Evolutionary conservation across 2,113 vertebrate genomes (phyloP).

Genomic region (Chaetops frenatus): DNA sequence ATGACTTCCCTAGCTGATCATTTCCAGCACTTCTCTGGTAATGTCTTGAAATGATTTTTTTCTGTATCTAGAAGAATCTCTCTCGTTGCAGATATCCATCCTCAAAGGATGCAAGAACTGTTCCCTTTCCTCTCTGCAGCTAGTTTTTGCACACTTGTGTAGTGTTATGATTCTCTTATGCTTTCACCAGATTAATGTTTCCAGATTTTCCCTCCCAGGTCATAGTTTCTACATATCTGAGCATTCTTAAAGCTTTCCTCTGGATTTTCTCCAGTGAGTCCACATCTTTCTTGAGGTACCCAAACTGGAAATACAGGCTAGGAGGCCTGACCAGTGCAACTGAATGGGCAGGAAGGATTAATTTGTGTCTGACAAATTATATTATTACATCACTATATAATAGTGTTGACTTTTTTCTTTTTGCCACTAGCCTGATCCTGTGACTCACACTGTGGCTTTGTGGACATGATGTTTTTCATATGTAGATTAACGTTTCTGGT

Average conservation of each 20-base stretch:
- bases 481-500: neutral
- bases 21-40: neutral
- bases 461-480: neutral
- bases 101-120: accelerated
- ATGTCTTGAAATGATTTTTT: neutral
- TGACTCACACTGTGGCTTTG: neutral
- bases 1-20: neutral
- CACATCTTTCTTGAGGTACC: neutral
- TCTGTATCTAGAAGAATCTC: neutral
- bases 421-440: neutral
- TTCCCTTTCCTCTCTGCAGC: neutral
- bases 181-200: neutral
- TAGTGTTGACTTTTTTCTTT: neutral
- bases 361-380: neutral
- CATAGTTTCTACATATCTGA: neutral
- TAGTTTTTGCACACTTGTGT: neutral
- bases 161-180: neutral
- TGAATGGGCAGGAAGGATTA: neutral
- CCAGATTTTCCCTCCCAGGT: neutral
- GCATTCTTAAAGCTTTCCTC: neutral
- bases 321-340: neutral
- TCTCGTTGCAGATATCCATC: neutral
- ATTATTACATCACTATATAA: neutral
- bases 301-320: neutral
- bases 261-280: neutral